Evolutionary conservation across 2,113 vertebrate species (phyloP).

Genomic region (Calyptommatus sinebrachiatus): DNA sequence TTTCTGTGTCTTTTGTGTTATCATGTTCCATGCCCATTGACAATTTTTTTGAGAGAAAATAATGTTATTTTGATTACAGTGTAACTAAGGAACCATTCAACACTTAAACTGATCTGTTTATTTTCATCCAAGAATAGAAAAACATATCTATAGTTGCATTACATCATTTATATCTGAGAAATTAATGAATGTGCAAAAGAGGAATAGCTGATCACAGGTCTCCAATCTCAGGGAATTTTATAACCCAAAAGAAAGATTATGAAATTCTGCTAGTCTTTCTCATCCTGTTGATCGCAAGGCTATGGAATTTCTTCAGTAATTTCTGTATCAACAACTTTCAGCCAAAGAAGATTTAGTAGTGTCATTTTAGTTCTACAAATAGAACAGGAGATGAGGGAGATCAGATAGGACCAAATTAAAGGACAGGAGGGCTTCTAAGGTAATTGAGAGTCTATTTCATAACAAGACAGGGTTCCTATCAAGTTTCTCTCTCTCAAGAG

Average conservation of each 20-base stretch:
- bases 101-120: too few relatives aligned
- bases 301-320: neutral
- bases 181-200: conserved; percentile 2
- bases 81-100: too few relatives aligned
- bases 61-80: too few relatives aligned
- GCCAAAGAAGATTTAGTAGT: conserved; percentile 44
- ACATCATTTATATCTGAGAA: neutral
- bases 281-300: conserved; percentile 21
- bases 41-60: too few relatives aligned
- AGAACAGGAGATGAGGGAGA: conserved; percentile 41
- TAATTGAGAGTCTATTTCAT: conserved; percentile 62
- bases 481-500: conserved; percentile 51
- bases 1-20: neutral
- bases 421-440: conserved; percentile 57
- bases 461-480: conserved; percentile 63
- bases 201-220: neutral
- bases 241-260: conserved; percentile 28
- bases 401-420: conserved; percentile 62
- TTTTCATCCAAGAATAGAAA: too few relatives aligned
- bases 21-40: too few relatives aligned
- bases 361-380: conserved; percentile 63
- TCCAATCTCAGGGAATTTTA: neutral
- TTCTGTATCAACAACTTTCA: conserved; percentile 49
- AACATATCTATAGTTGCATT: too few relatives aligned
- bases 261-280: conserved; percentile 31